phyloP scores from a whole-genome alignment of 2,888 invertebrate species.

The Amiota communis region DNA sequence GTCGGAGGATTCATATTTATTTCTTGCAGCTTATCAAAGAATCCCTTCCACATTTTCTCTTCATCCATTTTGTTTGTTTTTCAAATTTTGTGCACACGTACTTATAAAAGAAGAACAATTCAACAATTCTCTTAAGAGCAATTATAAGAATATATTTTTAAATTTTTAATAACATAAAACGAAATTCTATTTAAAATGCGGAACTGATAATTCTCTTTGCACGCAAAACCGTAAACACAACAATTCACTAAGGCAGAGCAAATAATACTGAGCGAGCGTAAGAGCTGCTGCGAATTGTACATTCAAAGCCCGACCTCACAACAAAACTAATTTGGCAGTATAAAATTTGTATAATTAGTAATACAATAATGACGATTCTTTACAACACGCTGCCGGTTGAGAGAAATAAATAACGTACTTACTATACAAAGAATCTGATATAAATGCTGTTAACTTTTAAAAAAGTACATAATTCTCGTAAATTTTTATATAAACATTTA shows the following conservation, averaged over 20 bases:
- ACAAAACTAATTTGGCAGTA: not conserved
- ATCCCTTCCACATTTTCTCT: constrained; percentile 85
- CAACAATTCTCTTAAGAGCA: not conserved
- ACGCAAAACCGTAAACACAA: constrained; percentile 4
- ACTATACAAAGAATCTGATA: too few relatives aligned
- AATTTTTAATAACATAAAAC: not conserved
- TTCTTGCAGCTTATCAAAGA: constrained; percentile 80
- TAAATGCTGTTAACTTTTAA: too few relatives aligned
- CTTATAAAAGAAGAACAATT: constrained; percentile 44
- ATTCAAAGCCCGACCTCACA: not conserved
- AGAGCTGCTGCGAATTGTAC: constrained; percentile 11
- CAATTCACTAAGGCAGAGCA: constrained; percentile 10
- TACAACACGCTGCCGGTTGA: not conserved
- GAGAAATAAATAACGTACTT: too few relatives aligned
- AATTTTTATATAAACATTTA: too few relatives aligned
- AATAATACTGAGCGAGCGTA: not conserved
- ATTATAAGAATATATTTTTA: not conserved
- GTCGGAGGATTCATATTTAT: constrained; percentile 78
- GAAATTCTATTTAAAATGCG: not conserved
- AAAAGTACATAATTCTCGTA: too few relatives aligned
- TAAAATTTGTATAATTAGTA: constrained; percentile 19
- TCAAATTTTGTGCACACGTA: constrained; percentile 35
- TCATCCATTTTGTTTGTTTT: constrained; percentile 74
- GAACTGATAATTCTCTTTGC: not conserved
- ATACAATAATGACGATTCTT: constrained; percentile 1